Conservation (phyloP, 2,113 vertebrate species). For the Rallus limicola region DNA sequence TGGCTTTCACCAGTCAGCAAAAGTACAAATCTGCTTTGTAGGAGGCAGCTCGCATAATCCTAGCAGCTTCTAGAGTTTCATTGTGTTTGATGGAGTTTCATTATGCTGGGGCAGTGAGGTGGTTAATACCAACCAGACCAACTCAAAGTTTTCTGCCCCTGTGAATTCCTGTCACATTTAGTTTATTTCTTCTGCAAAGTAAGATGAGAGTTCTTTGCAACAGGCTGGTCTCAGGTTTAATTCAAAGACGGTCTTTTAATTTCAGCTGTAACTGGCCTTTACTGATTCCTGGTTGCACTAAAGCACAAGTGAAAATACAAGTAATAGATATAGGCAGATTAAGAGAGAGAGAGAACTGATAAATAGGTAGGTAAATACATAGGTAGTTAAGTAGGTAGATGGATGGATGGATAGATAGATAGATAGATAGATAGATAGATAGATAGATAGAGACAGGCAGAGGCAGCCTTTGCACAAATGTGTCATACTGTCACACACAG, state of each 20-base stretch:
- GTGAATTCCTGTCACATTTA: neutral
- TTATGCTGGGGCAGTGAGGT: slow-evolving; percentile 25
- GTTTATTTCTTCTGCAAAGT: slow-evolving; percentile 20
- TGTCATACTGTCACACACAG: neutral
- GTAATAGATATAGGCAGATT: neutral
- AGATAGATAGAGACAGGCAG: neutral
- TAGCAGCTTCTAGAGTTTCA: slow-evolving; percentile 34
- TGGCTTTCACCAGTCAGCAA: neutral
- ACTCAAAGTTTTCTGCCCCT: slow-evolving; percentile 1
- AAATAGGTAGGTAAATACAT: neutral
- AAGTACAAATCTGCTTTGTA: slow-evolving; percentile 20
- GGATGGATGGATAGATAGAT: no score
- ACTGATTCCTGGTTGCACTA: neutral
- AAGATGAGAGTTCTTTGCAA: neutral
- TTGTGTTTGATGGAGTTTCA: slow-evolving; percentile 1
- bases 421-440: no score
- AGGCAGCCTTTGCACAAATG: neutral
- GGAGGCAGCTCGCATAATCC: slow-evolving; percentile 6
- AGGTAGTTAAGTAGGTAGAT: no score
- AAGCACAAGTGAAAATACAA: neutral
- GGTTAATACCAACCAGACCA: slow-evolving; percentile 36
- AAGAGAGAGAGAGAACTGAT: neutral
- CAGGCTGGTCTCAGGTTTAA: neutral
- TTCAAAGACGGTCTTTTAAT: neutral
- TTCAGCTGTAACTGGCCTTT: neutral